Evolutionary conservation across 2,797 vertebrate genomes (phyloP).

Genomic region (Pipistrellus kuhlii): DNA sequence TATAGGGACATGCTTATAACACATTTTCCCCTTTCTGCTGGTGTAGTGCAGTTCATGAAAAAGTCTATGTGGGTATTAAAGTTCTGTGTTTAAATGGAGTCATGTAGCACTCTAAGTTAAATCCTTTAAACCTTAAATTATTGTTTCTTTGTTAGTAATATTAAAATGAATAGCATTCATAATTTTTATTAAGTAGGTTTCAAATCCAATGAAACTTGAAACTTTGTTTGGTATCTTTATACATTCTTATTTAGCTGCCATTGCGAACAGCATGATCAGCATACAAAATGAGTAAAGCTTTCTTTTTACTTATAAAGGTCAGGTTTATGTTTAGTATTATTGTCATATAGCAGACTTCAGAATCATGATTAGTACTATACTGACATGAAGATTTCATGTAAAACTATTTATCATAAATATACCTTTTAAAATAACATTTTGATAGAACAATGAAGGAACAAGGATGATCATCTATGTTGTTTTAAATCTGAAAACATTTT

Average conservation of each 20-base stretch:
- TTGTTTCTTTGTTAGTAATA: not conserved
- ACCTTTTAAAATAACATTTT: not conserved
- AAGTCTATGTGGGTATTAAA: not conserved
- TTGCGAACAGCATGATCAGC: not conserved
- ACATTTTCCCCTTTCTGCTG: not conserved
- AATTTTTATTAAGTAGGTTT: slow-evolving; percentile 18
- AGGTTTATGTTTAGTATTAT: not conserved
- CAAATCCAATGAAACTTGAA: not conserved
- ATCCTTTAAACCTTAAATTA: not conserved
- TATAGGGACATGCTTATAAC: not conserved
- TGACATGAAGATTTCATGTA: not conserved
- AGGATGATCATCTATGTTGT: rapidly evolving
- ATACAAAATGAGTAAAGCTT: not conserved
- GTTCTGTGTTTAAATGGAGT: not conserved
- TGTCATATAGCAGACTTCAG: not conserved
- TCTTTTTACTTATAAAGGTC: slow-evolving; percentile 32
- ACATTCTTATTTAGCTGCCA: not conserved
- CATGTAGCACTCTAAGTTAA: not conserved
- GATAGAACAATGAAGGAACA: not conserved
- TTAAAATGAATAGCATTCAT: not conserved
- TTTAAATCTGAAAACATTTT: not conserved
- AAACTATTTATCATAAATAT: not conserved
- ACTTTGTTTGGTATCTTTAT: not conserved
- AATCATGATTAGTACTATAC: not conserved
- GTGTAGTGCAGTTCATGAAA: not conserved